phyloP scores from a whole-genome alignment of 2,888 invertebrate genomes.

The Petrophora chlorosata region DNA sequence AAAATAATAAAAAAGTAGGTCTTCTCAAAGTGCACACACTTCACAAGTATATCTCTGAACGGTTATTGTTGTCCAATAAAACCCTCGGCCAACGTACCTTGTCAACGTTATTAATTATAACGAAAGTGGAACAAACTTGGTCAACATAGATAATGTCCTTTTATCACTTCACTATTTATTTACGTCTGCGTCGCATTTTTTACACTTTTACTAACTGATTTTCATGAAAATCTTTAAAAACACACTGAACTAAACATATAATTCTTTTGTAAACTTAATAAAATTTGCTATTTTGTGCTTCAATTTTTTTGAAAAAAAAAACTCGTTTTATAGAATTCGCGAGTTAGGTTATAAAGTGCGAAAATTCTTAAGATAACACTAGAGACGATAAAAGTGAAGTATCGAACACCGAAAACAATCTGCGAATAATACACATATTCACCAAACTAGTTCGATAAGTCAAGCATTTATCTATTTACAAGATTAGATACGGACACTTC shows the following conservation, averaged over 20 bases:
- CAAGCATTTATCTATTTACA: slow-evolving; percentile 60
- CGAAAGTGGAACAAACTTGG: slow-evolving; percentile 65
- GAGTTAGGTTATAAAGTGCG: not conserved
- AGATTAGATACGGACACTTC: slow-evolving; percentile 76
- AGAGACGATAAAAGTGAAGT: slow-evolving; percentile 17
- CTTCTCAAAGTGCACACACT: not conserved
- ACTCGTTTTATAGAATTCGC: slow-evolving; percentile 4
- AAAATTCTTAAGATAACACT: slow-evolving; percentile 6
- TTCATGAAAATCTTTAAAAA: slow-evolving; percentile 17
- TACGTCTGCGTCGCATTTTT: slow-evolving; percentile 73
- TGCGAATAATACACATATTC: slow-evolving; percentile 58
- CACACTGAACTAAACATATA: slow-evolving; percentile 5
- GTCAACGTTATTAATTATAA: slow-evolving; percentile 49
- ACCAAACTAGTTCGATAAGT: slow-evolving; percentile 71
- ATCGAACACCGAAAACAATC: slow-evolving; percentile 37
- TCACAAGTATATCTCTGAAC: too few relatives aligned
- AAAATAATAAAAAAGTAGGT: too few relatives aligned
- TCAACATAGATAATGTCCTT: slow-evolving; percentile 65
- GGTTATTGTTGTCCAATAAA: slow-evolving; percentile 29
- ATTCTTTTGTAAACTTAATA: not conserved
- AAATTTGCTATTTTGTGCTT: not conserved
- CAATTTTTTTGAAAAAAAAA: not conserved
- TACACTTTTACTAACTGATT: slow-evolving; percentile 37
- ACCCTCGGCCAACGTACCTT: slow-evolving; percentile 49
- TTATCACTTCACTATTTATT: slow-evolving; percentile 61